Base-by-base conservation (phyloP, 2,888 invertebrate species). In the Mesorhabditis sp. region DNA sequence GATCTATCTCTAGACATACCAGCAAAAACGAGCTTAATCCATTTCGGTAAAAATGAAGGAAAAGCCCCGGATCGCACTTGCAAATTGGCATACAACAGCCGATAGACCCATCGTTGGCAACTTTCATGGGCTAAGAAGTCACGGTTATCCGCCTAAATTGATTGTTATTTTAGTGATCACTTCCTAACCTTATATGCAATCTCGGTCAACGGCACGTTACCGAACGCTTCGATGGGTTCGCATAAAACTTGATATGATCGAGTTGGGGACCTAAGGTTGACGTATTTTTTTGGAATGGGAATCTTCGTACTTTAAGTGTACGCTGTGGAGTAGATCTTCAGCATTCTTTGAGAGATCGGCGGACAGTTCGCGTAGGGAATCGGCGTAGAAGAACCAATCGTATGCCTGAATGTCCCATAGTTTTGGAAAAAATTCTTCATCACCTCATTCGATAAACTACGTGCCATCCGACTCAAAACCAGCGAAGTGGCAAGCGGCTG, bases 31-130 rank as follows among this genome's bases (percentile, higher is more conserved):
- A 83, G 76, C 69, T 83, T 83, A 7, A 78, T 64, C 82, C 83
- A 83, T 65, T 76, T 74, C 0, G 82, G 81, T 5, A 82, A 28
- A 44, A 74, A 70, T 2, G 63, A 10, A 3, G 73, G 73, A n/a
- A 67, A 69, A 5, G 43, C 10, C 6, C 28, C 28, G 41, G 13
- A 6, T 15, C 10, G 13, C n/a, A 83, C 67, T 62, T 82, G 79
- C 5, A 83, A 71, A 69, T 79, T 75, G 1, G 81, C 82, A 72
- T 84, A 86, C 71, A 88, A 86, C 66, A 87, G 84, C 50, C 86
- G 86, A 4, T 87, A 87, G n/a, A 88, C 83, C 87, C 88, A 88
- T 73, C 87, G 86, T 81, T 88, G 88, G 78, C 88, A 88, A 72
- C 87, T 87, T 5, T 87, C 87, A 76, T 88, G 88, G 4, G 88